Conservation (phyloP, 2,888 invertebrate genomes). For the Nomada flava region DNA sequence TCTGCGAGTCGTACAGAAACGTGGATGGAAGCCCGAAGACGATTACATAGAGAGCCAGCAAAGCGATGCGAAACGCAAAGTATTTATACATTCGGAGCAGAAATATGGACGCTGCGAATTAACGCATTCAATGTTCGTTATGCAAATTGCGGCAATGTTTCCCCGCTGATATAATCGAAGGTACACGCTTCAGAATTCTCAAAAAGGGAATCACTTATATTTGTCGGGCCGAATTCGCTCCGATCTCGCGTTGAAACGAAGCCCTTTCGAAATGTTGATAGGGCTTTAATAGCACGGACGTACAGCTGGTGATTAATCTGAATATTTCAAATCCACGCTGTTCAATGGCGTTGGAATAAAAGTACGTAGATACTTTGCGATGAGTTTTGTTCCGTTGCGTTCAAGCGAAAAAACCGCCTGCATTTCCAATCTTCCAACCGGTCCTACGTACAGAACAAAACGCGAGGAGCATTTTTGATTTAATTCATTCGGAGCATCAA, state of each 20-base stretch:
- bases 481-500: background rate
- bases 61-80: too few relatives aligned
- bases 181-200: background rate
- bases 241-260: conserved; percentile 21
- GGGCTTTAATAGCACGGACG: conserved; percentile 24
- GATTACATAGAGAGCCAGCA: too few relatives aligned
- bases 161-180: background rate
- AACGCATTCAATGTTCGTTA: background rate
- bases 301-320: conserved; percentile 24
- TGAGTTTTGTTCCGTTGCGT: background rate
- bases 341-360: background rate
- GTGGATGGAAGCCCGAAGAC: too few relatives aligned
- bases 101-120: too few relatives aligned
- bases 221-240: conserved; percentile 1
- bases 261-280: conserved; percentile 1
- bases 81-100: too few relatives aligned
- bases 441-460: background rate
- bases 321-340: background rate
- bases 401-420: background rate
- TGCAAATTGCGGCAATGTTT: conserved; percentile 1
- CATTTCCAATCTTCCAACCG: background rate
- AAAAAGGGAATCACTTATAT: background rate
- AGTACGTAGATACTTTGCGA: background rate
- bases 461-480: background rate
- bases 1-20: too few relatives aligned